These are phyloP conservation scores for Mustela lutreola DNA, from an alignment of 2,113 vertebrate genomes.

Conservation along the genomic window DNA sequence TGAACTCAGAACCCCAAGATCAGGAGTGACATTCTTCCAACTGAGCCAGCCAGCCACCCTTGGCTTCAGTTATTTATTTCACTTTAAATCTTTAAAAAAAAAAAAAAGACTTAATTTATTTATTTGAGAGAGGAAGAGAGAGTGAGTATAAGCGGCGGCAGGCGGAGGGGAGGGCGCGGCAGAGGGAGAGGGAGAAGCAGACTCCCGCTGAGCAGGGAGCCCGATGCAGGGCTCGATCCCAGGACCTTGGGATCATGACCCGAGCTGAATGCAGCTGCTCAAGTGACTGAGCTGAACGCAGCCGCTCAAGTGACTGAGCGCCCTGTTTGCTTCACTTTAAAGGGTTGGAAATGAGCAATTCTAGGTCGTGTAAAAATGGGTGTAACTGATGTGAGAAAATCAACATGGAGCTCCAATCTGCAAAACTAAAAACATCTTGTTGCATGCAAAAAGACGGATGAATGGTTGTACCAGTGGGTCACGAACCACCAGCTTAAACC, in stretches of 20 bases:
- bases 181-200: background rate
- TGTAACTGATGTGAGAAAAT: background rate
- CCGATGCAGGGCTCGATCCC: background rate
- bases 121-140: background rate
- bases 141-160: fast-evolving
- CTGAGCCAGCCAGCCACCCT: background rate
- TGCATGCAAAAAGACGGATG: background rate
- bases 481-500: background rate
- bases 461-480: fast-evolving
- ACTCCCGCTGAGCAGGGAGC: background rate
- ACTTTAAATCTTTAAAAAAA: background rate
- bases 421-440: background rate
- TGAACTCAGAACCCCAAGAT: background rate
- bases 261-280: background rate
- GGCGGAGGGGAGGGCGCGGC: fast-evolving
- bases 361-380: background rate
- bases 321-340: background rate
- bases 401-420: too few species aligned
- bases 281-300: background rate
- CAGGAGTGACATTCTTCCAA: background rate
- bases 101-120: background rate
- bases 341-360: background rate
- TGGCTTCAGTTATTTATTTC: background rate
- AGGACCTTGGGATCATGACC: background rate
- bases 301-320: background rate